These are phyloP conservation scores for Elephantulus edwardii DNA, from an alignment of 2,113 vertebrate species.

Conservation along the genomic window DNA sequence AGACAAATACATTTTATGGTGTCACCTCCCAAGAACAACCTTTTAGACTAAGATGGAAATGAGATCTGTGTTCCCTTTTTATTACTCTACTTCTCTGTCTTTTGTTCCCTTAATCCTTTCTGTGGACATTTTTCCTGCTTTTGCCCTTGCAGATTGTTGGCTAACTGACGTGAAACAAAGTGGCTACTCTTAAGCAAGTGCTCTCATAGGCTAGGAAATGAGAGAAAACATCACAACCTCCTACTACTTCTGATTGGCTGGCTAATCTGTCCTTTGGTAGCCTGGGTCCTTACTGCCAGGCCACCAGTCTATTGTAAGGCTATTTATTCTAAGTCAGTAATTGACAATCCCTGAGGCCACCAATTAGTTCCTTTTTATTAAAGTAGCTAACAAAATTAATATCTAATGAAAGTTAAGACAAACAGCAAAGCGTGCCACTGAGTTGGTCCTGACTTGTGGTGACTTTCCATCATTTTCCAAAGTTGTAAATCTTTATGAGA, in stretches of 20 bases:
- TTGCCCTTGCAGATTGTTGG: not conserved
- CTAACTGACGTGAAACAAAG: not conserved
- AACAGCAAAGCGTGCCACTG: too few species aligned
- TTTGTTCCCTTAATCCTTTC: not conserved
- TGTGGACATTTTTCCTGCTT: not conserved
- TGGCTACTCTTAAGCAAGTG: not conserved
- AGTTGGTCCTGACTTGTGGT: too few species aligned
- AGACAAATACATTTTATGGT: not conserved
- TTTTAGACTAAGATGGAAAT: conserved; percentile 38
- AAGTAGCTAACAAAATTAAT: conserved; percentile 20
- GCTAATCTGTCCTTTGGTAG: not conserved
- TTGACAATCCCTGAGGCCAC: not conserved
- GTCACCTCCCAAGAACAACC: not conserved
- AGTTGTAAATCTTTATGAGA: too few species aligned
- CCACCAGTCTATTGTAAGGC: not conserved
- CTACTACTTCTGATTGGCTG: not conserved
- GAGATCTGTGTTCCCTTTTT: not conserved
- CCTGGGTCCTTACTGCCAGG: too few species aligned
- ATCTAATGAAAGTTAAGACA: not conserved
- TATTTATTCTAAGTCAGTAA: not conserved
- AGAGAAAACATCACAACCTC: not conserved
- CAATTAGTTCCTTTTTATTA: conserved; percentile 8
- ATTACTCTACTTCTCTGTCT: not conserved
- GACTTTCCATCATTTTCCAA: too few species aligned
- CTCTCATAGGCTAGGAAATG: not conserved